Percentiles rank a stretch among this genome's conserved stretches.
Conservation (phyloP, 2,113 vertebrate genomes). For the Malurus melanocephalus region DNA sequence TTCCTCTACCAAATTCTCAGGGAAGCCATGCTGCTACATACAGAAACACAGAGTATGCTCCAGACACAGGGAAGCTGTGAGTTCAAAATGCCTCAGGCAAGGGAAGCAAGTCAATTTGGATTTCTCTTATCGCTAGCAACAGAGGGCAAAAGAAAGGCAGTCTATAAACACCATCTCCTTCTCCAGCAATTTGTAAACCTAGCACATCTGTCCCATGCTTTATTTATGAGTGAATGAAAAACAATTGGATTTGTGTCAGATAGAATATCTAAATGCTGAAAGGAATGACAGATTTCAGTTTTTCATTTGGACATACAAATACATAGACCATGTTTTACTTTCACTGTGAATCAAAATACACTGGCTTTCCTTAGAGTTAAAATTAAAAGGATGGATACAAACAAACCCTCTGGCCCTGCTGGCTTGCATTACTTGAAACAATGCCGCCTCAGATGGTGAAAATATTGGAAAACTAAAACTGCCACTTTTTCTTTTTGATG, state of each 20-base stretch:
- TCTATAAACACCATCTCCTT: background rate
- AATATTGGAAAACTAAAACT: background rate
- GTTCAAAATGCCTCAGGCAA: background rate
- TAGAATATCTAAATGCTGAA: background rate
- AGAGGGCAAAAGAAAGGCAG: background rate
- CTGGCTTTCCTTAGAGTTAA: background rate
- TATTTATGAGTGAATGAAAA: constrained; percentile 19
- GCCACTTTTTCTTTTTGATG: background rate
- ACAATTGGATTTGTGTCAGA: constrained; percentile 4
- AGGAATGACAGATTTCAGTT: background rate
- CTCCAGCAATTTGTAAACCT: background rate
- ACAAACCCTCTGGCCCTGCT: background rate
- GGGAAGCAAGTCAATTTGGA: background rate
- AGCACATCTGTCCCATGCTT: background rate
- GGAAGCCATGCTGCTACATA: background rate
- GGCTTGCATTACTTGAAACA: background rate
- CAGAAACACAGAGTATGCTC: background rate
- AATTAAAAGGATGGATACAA: background rate
- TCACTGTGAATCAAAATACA: background rate
- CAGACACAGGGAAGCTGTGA: background rate
- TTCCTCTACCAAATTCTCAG: background rate
- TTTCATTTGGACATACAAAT: background rate
- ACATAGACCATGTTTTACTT: background rate
- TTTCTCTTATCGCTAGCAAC: background rate
- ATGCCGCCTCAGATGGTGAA: background rate